Evolutionary conservation across 2,888 invertebrate species (phyloP).

Genomic region (Thera obeliscata): DNA sequence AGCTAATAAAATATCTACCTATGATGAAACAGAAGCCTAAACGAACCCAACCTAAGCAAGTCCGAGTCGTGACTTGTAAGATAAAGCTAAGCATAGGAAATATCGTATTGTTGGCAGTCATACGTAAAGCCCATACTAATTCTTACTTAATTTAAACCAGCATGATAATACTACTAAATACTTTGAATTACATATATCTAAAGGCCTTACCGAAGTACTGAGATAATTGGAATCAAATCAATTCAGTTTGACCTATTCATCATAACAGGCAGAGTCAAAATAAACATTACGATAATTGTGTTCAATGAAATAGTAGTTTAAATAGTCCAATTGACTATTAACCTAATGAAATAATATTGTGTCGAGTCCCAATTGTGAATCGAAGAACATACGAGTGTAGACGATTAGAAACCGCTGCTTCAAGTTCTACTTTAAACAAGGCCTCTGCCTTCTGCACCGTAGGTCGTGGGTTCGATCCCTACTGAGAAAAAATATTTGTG

Average conservation of each 20-base stretch:
- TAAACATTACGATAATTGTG: slow-evolving; percentile 19
- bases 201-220: neutral
- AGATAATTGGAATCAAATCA: slow-evolving; percentile 17
- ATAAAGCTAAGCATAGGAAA: slow-evolving; percentile 15
- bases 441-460: no score
- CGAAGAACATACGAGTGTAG: slow-evolving; percentile 29
- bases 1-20: neutral
- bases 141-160: no score
- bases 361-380: slow-evolving; percentile 34
- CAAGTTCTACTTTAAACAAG: slow-evolving; percentile 36
- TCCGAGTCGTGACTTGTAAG: slow-evolving; percentile 41
- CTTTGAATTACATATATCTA: no score
- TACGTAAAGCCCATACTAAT: no score
- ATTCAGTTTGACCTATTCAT: slow-evolving; percentile 15
- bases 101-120: neutral
- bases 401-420: slow-evolving; percentile 48
- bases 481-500: no score
- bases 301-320: slow-evolving; percentile 25
- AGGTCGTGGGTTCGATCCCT: no score
- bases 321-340: slow-evolving; percentile 34
- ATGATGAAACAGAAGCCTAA: slow-evolving; percentile 10
- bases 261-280: slow-evolving; percentile 17
- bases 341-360: slow-evolving; percentile 39
- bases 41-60: slow-evolving; percentile 4
- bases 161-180: no score